These are phyloP conservation scores for Himalopsyche tibetana DNA, from an alignment of 2,888 invertebrate genomes.

Conservation along the genomic window DNA sequence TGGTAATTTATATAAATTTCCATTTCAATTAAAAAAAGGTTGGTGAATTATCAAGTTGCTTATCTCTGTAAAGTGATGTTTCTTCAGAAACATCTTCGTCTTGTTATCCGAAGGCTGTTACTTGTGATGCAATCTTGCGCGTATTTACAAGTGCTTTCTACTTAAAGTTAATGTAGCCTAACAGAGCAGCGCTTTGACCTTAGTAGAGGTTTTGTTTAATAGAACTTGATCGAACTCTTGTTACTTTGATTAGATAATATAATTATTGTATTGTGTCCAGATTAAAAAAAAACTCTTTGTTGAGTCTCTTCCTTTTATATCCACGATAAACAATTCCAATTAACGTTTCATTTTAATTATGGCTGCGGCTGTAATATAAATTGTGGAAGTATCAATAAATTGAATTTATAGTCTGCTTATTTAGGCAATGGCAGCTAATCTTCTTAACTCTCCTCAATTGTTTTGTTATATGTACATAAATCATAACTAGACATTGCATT, in stretches of 20 bases:
- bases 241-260: background rate
- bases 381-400: too few relatives aligned
- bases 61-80: background rate
- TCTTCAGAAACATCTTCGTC: background rate
- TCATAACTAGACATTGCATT: too few relatives aligned
- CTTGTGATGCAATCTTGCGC: background rate
- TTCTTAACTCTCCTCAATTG: too few relatives aligned
- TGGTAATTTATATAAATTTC: background rate
- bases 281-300: background rate
- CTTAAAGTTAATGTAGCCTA: conserved; percentile 12
- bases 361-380: too few relatives aligned
- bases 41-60: background rate
- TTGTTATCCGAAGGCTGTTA: background rate
- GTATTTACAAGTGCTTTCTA: conserved; percentile 13
- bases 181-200: conserved; percentile 14
- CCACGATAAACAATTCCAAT: too few relatives aligned
- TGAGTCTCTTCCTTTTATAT: too few relatives aligned
- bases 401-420: too few relatives aligned
- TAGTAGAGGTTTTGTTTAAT: background rate
- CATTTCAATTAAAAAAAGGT: background rate
- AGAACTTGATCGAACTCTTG: background rate
- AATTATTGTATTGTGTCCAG: background rate
- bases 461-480: too few relatives aligned
- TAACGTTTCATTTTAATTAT: too few relatives aligned
- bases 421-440: too few relatives aligned